phyloP scores from a whole-genome alignment of 2,888 invertebrate genomes.

The Lithosia quadra region DNA sequence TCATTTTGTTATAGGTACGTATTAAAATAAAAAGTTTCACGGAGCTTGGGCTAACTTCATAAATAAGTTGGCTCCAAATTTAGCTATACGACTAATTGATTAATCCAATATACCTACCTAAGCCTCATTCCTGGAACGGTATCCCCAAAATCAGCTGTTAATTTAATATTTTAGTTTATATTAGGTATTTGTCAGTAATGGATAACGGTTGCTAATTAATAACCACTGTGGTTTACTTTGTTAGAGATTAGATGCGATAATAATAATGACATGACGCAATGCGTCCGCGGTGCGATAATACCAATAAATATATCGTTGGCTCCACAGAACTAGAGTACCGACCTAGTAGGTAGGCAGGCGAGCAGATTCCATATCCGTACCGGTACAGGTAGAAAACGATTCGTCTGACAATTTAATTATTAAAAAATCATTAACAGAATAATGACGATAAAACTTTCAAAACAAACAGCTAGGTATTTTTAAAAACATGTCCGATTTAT shows the following conservation, averaged over 20 bases:
- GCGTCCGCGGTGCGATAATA: not conserved
- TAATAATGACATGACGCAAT: conserved; percentile 3
- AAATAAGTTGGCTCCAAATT: too few species aligned
- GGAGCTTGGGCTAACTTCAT: not conserved
- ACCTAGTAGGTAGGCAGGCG: too few species aligned
- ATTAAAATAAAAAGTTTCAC: not conserved
- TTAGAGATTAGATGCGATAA: conserved; percentile 7
- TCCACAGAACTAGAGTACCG: not conserved
- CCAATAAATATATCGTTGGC: not conserved
- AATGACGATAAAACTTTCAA: too few species aligned
- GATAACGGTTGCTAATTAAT: not conserved
- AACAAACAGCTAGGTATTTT: not conserved
- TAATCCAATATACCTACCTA: not conserved
- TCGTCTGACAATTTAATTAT: not conserved
- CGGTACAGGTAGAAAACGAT: not conserved
- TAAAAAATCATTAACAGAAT: not conserved
- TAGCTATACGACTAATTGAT: too few species aligned
- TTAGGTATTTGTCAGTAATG: not conserved
- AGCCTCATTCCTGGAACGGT: not conserved
- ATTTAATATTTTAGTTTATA: not conserved
- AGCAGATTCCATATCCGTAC: too few species aligned
- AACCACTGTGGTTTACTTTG: not conserved
- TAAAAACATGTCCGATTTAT: not conserved
- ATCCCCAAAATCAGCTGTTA: not conserved
- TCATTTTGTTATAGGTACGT: not conserved